These are phyloP conservation scores for Buathra laborator DNA, from an alignment of 2,888 invertebrate species.

Conservation along the genomic window DNA sequence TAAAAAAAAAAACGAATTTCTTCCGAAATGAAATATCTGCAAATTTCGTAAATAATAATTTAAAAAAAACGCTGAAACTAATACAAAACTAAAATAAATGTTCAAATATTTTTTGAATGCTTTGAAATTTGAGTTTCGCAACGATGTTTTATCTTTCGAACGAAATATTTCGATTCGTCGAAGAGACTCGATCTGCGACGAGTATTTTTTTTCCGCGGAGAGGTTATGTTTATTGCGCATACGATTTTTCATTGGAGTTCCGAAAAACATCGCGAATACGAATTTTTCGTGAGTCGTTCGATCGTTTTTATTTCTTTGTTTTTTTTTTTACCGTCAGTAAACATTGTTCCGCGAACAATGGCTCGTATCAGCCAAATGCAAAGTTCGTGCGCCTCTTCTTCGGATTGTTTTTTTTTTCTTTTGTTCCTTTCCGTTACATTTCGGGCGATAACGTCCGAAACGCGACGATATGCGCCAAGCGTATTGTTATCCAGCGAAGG, in stretches of 20 bases:
- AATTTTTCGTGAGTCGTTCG: background rate
- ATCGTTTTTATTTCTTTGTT: background rate
- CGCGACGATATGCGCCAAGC: constrained; percentile 11
- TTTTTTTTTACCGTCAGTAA: constrained; percentile 78
- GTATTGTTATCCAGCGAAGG: constrained; percentile 4
- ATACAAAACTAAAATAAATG: no score
- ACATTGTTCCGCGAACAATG: constrained; percentile 71
- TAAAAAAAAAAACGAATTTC: background rate
- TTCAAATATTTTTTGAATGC: background rate
- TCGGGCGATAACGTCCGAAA: constrained; percentile 33
- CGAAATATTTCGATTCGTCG: no score
- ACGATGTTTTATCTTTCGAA: no score
- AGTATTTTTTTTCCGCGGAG: no score
- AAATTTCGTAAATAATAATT: background rate
- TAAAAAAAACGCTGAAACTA: no score
- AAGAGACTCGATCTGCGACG: no score
- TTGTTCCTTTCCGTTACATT: constrained; percentile 46
- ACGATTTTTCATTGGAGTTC: background rate
- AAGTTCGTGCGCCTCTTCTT: constrained; percentile 24
- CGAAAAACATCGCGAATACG: background rate
- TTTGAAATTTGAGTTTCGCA: no score
- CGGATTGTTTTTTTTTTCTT: constrained; percentile 1
- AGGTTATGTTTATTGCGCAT: no score
- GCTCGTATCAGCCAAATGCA: constrained; percentile 36
- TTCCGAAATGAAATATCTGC: background rate